phyloP scores from a whole-genome alignment of 1,140 invertebrate genomes.

The Venturia canescens region DNA sequence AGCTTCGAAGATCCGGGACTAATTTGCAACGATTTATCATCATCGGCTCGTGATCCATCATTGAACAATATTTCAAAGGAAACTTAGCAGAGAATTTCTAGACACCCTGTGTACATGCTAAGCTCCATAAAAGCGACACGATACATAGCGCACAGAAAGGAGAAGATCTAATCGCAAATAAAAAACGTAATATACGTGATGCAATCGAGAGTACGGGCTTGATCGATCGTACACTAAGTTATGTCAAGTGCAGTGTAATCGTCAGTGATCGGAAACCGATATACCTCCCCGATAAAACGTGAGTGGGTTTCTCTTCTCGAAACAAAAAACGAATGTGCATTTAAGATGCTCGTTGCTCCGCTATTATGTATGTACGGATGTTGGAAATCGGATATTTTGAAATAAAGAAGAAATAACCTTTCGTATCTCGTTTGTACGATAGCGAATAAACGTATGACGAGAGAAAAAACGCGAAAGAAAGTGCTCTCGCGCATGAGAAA shows the following conservation, averaged over 20 bases:
- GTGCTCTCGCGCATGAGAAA: too few relatives aligned
- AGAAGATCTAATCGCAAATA: slow-evolving; percentile 7
- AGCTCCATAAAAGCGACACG: background rate
- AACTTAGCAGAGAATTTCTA: background rate
- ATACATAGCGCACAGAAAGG: background rate
- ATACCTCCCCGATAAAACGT: background rate
- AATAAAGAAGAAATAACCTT: too few relatives aligned
- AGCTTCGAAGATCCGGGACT: too few relatives aligned
- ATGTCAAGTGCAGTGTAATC: background rate
- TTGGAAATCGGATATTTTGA: too few relatives aligned
- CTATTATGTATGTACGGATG: too few relatives aligned
- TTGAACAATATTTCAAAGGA: too few relatives aligned
- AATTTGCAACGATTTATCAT: too few relatives aligned
- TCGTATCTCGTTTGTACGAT: too few relatives aligned
- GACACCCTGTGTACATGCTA: background rate
- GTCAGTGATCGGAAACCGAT: background rate
- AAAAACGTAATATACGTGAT: slow-evolving; percentile 2
- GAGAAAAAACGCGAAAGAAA: too few relatives aligned
- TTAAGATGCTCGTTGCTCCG: too few relatives aligned
- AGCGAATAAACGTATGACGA: too few relatives aligned
- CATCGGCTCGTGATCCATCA: too few relatives aligned
- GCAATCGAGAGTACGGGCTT: background rate
- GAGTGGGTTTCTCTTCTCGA: background rate
- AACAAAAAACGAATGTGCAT: background rate
- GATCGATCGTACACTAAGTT: slow-evolving; percentile 8